A percentile compares a stretch with the other conserved stretches of the same genome.
These are phyloP conservation scores for Epinotia demarniana DNA, from an alignment of 2,888 invertebrate genomes.

Conservation along the genomic window DNA sequence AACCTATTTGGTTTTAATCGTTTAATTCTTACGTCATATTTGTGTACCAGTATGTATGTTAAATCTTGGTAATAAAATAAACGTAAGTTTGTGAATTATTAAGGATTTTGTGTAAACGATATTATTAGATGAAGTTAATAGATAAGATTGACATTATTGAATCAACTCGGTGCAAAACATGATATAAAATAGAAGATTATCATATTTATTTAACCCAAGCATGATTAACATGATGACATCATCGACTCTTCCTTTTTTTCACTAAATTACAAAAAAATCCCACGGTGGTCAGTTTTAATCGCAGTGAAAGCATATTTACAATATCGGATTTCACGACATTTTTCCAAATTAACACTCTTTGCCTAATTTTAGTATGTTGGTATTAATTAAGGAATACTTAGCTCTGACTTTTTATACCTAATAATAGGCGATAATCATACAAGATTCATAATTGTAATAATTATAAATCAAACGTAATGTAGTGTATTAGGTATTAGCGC, in stretches of 20 bases:
- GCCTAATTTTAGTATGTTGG: no score
- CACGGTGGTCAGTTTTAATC: not conserved
- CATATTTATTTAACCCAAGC: not conserved
- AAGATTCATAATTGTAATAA: not conserved
- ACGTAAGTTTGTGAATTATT: slow-evolving; percentile 1
- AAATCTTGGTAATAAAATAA: slow-evolving; percentile 18
- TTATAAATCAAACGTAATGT: not conserved
- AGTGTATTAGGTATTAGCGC: not conserved
- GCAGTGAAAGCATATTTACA: not conserved
- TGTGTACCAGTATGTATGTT: not conserved
- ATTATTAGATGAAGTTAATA: not conserved
- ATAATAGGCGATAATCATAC: not conserved
- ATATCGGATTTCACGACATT: not conserved
- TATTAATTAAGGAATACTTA: not conserved
- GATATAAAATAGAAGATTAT: not conserved
- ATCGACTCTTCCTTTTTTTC: not conserved
- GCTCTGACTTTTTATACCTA: not conserved
- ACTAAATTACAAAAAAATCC: no score
- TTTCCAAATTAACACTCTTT: not conserved
- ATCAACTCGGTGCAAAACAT: not conserved
- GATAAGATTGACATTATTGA: not conserved
- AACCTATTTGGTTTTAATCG: not conserved
- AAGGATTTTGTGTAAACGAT: slow-evolving; percentile 28
- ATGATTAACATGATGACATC: no score
- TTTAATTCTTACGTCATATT: not conserved